Evolutionary conservation across 2,113 vertebrate species (phyloP).

Genomic region (Polypterus senegalus): DNA sequence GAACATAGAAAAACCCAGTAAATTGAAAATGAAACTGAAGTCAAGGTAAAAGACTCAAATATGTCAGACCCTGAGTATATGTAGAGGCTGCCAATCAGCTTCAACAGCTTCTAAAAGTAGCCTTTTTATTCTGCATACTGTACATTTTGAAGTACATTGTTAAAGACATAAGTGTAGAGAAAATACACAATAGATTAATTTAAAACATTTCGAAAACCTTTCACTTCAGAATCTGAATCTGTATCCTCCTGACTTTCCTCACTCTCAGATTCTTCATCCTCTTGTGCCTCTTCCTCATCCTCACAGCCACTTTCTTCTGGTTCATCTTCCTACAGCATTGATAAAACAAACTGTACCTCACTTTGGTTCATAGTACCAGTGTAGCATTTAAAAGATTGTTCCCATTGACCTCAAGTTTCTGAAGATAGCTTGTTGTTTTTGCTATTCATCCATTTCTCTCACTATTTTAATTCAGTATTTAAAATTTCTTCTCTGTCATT

Average conservation of each 20-base stretch:
- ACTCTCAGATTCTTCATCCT: slow-evolving; percentile 69
- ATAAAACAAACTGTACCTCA: slow-evolving; percentile 4
- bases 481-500: neutral
- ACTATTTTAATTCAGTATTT: neutral
- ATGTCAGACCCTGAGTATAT: no score
- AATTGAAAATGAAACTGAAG: no score
- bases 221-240: slow-evolving; percentile 82
- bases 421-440: no score
- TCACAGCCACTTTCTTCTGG: slow-evolving; percentile 83
- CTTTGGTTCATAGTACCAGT: neutral
- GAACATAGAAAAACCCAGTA: neutral
- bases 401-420: no score
- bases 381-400: no score
- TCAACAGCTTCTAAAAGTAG: no score
- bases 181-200: no score
- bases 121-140: no score
- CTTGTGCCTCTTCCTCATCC: slow-evolving; percentile 70
- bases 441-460: accelerated
- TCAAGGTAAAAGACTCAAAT: no score
- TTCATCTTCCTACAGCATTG: slow-evolving; percentile 66
- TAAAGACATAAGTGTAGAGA: no score
- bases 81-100: no score
- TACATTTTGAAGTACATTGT: no score
- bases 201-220: slow-evolving; percentile 47
- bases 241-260: slow-evolving; percentile 90